phyloP scores from a whole-genome alignment of 2,113 vertebrate species.

The Athene cunicularia region DNA sequence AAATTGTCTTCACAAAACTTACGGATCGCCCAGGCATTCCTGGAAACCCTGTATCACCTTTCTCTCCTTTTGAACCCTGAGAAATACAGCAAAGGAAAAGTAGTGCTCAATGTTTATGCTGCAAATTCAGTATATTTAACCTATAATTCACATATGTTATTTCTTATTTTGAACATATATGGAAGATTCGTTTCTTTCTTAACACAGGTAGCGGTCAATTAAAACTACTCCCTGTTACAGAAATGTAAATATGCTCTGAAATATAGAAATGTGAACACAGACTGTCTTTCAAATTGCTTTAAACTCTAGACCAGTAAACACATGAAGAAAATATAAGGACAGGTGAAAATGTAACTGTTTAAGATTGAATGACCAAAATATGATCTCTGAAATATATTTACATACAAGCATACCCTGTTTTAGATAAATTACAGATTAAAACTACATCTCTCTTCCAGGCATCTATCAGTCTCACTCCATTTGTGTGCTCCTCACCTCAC shows the following conservation, averaged over 20 bases:
- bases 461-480: neutral
- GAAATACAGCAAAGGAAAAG: neutral
- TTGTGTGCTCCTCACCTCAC: neutral
- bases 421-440: neutral
- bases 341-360: neutral
- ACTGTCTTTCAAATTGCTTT: neutral
- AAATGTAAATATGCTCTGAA: neutral
- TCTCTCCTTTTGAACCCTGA: conserved; percentile 90
- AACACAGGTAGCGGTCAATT: neutral
- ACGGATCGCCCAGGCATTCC: conserved; percentile 86
- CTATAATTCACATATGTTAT: neutral
- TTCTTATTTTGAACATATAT: neutral
- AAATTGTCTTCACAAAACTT: conserved; percentile 64
- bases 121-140: neutral
- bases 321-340: neutral
- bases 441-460: neutral
- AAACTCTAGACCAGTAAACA: neutral
- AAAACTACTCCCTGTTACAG: neutral
- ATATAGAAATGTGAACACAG: neutral
- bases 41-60: conserved; percentile 81
- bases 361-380: neutral
- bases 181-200: neutral
- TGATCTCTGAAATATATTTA: neutral
- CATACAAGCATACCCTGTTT: neutral
- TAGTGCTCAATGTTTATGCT: neutral